Evolutionary conservation across 2,797 vertebrate species (phyloP), one percentile per base, ranked within the genome.

Genomic region (Hybognathus amarus): DNA sequence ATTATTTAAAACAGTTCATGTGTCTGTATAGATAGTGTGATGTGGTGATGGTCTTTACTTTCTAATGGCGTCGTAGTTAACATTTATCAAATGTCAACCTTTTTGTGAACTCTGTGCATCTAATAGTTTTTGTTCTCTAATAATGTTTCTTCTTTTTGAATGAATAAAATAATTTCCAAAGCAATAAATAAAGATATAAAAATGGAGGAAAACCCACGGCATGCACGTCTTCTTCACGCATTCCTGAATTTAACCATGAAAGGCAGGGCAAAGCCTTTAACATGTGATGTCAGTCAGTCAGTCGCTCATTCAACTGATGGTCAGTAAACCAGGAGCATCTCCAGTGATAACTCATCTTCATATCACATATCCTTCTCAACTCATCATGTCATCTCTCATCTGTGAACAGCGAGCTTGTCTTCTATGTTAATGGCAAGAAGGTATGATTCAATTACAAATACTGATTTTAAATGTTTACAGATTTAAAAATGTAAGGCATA

Each of bases 381-480:
- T 70, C 61, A 79, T 40, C 38, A 91, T 91, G 90, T 71, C 85
- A 40, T 40, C 45, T 59, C 22, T 59, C n/a, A 47, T 40, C 22
- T 33, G 27, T 76, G 11, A 4, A 85, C 0, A 76, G 67, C 0
- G 87, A 94, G 30, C 91, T 96, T 70, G 4, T 95, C 52, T 94
- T 96, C 91, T 96, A 87, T 33, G 91, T 96, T 71, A 96, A 96
- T 27, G 93, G 95, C 0, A 92, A 85, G 70, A 93, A 94, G 94
- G 95, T 96, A 88, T 92, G 94, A 64, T 40, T 40, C 5, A 3
- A 54, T 66, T 18, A 40, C 22, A 74, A 9, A 52, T n/a, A 70
- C 1, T 22, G 3, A 18, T 50, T 80, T 30, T 2, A 24, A 40
- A 7, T 70, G 20, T 50, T 54, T 67, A 22, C 4, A 27, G 2